Percentiles rank a stretch among this genome's conserved stretches.
These are phyloP conservation scores for Argya squamiceps DNA, from an alignment of 2,797 vertebrate genomes.

Conservation along the genomic window DNA sequence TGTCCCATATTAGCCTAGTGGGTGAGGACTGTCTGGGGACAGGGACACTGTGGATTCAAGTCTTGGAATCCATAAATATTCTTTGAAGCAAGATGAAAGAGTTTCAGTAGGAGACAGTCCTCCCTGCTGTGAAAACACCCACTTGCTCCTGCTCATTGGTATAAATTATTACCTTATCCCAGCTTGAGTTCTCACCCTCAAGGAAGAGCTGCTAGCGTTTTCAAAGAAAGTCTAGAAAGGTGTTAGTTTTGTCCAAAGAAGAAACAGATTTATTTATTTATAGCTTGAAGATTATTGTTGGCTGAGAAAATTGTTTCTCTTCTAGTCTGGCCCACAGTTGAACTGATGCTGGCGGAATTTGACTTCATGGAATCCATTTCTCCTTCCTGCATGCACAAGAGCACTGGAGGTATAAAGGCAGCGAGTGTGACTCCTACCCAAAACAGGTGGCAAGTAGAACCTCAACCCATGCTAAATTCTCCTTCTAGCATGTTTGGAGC, in stretches of 20 bases:
- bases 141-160: background rate
- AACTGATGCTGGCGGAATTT: background rate
- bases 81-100: constrained; percentile 21
- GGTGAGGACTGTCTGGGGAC: background rate
- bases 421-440: background rate
- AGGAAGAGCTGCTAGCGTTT: background rate
- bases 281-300: background rate
- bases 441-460: background rate
- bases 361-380: background rate
- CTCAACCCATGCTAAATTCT: background rate
- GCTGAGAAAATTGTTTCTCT: background rate
- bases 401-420: background rate
- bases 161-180: constrained; percentile 3
- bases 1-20: background rate
- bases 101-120: background rate
- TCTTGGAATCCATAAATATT: background rate
- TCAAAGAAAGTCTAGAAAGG: constrained; percentile 21
- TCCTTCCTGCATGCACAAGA: background rate
- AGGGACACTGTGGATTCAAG: background rate
- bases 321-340: background rate
- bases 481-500: background rate
- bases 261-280: constrained; percentile 37
- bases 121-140: constrained; percentile 12
- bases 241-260: constrained; percentile 18
- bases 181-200: background rate